These are phyloP conservation scores for Melanocharis versteri DNA, from an alignment of 2,113 vertebrate species.

Conservation along the genomic window DNA sequence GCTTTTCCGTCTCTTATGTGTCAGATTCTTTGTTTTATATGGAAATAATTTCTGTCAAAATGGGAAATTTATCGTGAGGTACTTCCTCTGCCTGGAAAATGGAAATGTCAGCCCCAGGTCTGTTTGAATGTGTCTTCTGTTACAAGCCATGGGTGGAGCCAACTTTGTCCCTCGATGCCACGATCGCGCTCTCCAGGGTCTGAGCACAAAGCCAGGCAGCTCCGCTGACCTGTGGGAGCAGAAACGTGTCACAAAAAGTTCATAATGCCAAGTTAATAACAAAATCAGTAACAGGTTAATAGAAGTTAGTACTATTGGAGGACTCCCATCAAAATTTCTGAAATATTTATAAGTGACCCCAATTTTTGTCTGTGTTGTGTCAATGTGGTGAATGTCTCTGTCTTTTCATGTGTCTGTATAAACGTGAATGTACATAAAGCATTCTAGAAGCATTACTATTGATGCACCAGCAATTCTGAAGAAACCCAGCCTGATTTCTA, in stretches of 20 bases:
- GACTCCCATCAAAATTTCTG: background rate
- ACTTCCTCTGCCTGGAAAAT: conserved; percentile 19
- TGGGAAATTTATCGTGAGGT: conserved; percentile 6
- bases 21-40: conserved; percentile 52
- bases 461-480: background rate
- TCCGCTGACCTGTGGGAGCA: background rate
- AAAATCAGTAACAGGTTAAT: background rate
- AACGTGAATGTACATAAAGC: background rate
- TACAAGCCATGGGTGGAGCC: background rate
- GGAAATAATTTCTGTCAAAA: conserved; percentile 48
- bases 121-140: background rate
- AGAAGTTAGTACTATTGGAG: background rate
- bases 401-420: background rate
- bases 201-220: background rate
- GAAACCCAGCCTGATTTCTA: background rate
- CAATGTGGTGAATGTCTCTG: background rate
- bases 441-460: rapidly evolving
- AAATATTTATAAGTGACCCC: background rate
- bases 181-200: rapidly evolving
- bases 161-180: background rate
- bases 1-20: background rate
- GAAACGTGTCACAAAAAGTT: background rate
- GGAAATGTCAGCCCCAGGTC: background rate
- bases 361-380: background rate
- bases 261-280: background rate